phyloP scores from a whole-genome alignment of 2,888 invertebrate species.

The Diarsia rubi region DNA sequence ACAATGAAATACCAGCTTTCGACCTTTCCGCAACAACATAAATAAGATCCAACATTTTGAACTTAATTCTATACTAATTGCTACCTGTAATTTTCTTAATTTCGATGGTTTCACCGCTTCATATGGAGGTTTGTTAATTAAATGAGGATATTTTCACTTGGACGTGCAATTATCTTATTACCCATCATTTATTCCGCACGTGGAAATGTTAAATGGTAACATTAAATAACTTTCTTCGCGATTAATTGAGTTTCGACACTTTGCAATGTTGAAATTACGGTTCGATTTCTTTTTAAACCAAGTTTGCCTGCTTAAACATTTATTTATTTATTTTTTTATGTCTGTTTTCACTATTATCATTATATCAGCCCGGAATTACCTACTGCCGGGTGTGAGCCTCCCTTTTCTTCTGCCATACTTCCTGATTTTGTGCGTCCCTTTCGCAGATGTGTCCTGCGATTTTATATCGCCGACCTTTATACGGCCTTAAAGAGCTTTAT shows the following conservation, averaged over 20 bases:
- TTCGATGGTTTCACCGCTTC: constrained; percentile 50
- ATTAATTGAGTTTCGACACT: constrained; percentile 44
- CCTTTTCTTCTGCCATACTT: too few species aligned
- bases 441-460: too few species aligned
- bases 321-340: too few species aligned
- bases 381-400: too few species aligned
- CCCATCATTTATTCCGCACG: constrained; percentile 47
- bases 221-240: constrained; percentile 59
- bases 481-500: too few species aligned
- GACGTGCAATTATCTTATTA: constrained; percentile 53
- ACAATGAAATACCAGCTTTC: constrained; percentile 23
- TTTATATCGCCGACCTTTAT: too few species aligned
- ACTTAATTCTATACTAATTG: constrained; percentile 39
- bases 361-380: too few species aligned
- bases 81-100: constrained; percentile 40
- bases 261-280: constrained; percentile 28
- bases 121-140: constrained; percentile 43
- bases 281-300: constrained; percentile 35
- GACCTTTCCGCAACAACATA: constrained; percentile 11
- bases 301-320: not conserved
- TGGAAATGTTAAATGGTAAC: constrained; percentile 51
- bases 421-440: too few species aligned
- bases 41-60: constrained; percentile 28
- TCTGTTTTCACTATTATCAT: not conserved
- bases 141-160: constrained; percentile 50